Conservation (phyloP, 2,113 vertebrate species). For the Pica pica region DNA sequence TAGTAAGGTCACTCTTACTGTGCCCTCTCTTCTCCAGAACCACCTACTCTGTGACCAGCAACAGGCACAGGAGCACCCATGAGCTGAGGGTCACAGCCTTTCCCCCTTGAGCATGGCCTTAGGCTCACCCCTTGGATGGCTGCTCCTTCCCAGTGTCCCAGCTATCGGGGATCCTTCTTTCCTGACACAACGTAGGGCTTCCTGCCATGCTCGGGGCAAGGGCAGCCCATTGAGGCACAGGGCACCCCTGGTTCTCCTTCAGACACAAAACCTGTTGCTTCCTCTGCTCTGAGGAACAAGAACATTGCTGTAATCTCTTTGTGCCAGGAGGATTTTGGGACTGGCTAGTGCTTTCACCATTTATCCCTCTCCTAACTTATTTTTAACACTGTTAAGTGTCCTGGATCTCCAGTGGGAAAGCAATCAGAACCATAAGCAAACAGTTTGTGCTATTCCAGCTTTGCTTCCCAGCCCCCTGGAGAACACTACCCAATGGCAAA, state of each 20-base stretch:
- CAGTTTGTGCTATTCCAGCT: conserved; percentile 15
- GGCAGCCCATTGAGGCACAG: fast-evolving
- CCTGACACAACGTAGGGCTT: background rate
- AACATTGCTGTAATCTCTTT: background rate
- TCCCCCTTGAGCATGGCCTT: fast-evolving
- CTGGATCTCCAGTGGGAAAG: conserved; percentile 23
- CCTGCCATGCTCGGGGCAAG: background rate
- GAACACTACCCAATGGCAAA: conserved; percentile 33
- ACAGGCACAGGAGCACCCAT: fast-evolving
- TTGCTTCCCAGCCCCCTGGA: conserved; percentile 30
- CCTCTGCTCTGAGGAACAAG: background rate
- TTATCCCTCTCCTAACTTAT: background rate
- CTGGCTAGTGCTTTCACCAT: background rate
- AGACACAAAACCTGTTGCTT: background rate
- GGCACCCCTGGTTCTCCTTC: background rate
- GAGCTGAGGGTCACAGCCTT: background rate
- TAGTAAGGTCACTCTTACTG: background rate
- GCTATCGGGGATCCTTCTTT: fast-evolving
- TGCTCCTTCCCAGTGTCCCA: background rate
- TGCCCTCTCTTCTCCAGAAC: background rate
- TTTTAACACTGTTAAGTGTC: conserved; percentile 33
- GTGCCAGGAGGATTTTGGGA: background rate
- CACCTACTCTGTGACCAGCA: background rate
- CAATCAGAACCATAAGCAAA: conserved; percentile 32
- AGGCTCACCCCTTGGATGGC: background rate